phyloP scores from a whole-genome alignment of 2,113 vertebrate genomes.

The Thunnus maccoyii region DNA sequence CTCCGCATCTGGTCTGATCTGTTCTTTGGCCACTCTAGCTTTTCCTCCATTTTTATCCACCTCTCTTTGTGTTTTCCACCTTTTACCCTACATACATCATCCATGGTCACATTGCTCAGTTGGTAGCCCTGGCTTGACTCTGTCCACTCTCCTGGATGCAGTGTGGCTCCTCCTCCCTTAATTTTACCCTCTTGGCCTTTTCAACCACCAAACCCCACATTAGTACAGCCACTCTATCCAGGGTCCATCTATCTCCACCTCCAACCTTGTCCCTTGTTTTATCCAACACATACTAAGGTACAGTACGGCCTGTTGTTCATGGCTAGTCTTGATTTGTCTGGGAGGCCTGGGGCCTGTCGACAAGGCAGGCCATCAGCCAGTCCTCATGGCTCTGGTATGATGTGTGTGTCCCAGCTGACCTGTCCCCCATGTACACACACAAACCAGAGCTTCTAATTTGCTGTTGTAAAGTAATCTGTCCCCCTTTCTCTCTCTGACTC shows the following conservation, averaged over 20 bases:
- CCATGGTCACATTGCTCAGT: conserved; percentile 6
- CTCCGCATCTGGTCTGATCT: background rate
- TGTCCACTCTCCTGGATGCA: background rate
- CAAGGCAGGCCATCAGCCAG: conserved; percentile 50
- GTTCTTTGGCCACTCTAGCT: background rate
- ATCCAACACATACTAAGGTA: background rate
- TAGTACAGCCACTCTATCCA: background rate
- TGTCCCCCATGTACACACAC: conserved; percentile 42
- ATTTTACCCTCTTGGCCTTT: background rate
- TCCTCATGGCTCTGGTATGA: conserved; percentile 70
- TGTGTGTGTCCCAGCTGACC: conserved; percentile 60
- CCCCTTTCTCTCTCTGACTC: conserved; percentile 39
- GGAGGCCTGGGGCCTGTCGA: conserved; percentile 40
- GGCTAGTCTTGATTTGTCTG: conserved; percentile 23
- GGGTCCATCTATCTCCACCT: background rate
- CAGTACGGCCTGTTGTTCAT: conserved; percentile 8
- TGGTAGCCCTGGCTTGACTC: conserved; percentile 11
- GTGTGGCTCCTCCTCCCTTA: background rate
- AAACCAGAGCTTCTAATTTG: conserved; percentile 63
- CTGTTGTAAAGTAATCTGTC: conserved; percentile 66
- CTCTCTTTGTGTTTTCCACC: conserved; percentile 1
- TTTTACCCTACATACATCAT: conserved; percentile 17
- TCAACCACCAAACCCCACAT: background rate
- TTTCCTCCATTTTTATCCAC: conserved; percentile 1
- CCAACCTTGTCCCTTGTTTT: background rate